phyloP scores from a whole-genome alignment of 2,888 invertebrate genomes.

The Ephialtes manifestator region DNA sequence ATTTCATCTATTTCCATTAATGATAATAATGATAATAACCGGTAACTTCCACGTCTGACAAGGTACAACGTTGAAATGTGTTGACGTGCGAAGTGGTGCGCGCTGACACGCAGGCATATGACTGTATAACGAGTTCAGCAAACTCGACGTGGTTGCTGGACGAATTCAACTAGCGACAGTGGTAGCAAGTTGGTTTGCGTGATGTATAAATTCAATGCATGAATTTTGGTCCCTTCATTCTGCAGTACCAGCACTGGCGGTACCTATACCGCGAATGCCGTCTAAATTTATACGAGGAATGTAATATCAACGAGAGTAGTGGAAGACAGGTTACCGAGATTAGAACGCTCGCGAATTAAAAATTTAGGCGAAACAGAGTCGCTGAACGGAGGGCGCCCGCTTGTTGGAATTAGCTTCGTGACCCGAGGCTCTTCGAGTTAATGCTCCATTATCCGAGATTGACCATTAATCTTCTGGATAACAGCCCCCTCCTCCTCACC shows the following conservation, averaged over 20 bases:
- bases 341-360: conserved; percentile 44
- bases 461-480: conserved; percentile 49
- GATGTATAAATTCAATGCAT: conserved; percentile 55
- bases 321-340: conserved; percentile 7
- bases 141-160: conserved; percentile 42
- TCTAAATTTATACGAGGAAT: conserved; percentile 34
- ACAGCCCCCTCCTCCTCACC: conserved; percentile 12
- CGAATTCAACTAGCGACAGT: conserved; percentile 14
- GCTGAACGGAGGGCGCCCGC: background rate
- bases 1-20: conserved; percentile 37
- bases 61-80: conserved; percentile 12
- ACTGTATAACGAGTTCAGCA: conserved; percentile 55
- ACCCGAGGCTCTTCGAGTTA: conserved; percentile 46
- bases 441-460: conserved; percentile 60
- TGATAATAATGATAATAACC: conserved; percentile 28
- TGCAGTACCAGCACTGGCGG: background rate
- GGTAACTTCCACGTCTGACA: background rate
- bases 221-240: conserved; percentile 35
- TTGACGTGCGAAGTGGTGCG: conserved; percentile 18
- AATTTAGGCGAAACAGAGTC: conserved; percentile 48
- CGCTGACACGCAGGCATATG: conserved; percentile 36
- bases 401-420: conserved; percentile 55
- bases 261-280: background rate
- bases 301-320: conserved; percentile 8
- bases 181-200: conserved; percentile 30